These are phyloP conservation scores for Opisthograptis luteolata DNA, from an alignment of 2,888 invertebrate species.

Conservation along the genomic window DNA sequence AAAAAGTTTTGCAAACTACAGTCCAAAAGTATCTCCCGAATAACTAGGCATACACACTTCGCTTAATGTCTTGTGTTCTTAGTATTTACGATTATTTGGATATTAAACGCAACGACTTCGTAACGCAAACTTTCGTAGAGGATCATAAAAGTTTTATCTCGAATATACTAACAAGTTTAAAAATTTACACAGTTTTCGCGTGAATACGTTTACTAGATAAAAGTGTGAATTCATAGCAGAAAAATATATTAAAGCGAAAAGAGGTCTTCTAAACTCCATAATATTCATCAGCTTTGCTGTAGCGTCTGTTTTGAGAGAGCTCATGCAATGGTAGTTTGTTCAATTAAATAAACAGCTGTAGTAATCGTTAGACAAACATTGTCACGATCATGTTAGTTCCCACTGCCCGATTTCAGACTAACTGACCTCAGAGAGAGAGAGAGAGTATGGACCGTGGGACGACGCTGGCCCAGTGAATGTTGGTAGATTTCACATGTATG, in stretches of 20 bases:
- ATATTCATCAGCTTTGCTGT: constrained; percentile 39
- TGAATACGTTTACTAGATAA: constrained; percentile 35
- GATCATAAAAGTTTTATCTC: constrained; percentile 42
- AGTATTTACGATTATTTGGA: constrained; percentile 22
- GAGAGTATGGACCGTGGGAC: too few relatives aligned
- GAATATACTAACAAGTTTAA: constrained; percentile 28
- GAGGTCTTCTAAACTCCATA: constrained; percentile 36
- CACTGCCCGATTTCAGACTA: too few relatives aligned
- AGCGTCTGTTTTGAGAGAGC: constrained; percentile 41
- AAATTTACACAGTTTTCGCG: constrained; percentile 40
- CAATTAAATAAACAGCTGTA: background rate
- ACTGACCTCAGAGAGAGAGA: too few relatives aligned
- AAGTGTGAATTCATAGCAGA: constrained; percentile 27
- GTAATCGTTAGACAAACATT: background rate
- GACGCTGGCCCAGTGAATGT: too few relatives aligned
- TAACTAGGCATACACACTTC: background rate
- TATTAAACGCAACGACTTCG: constrained; percentile 25
- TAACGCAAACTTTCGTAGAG: constrained; percentile 19
- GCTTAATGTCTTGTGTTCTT: constrained; percentile 4
- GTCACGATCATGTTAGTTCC: too few relatives aligned
- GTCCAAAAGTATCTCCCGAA: constrained; percentile 16
- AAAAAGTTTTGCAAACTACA: constrained; percentile 18
- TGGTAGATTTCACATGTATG: too few relatives aligned
- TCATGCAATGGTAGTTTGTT: constrained; percentile 9
- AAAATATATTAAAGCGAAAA: constrained; percentile 36